A percentile compares a stretch with the other conserved stretches of the same genome.
Evolutionary conservation across 1,140 invertebrate genomes (phyloP).

Genomic region (Adelges cooleyi): DNA sequence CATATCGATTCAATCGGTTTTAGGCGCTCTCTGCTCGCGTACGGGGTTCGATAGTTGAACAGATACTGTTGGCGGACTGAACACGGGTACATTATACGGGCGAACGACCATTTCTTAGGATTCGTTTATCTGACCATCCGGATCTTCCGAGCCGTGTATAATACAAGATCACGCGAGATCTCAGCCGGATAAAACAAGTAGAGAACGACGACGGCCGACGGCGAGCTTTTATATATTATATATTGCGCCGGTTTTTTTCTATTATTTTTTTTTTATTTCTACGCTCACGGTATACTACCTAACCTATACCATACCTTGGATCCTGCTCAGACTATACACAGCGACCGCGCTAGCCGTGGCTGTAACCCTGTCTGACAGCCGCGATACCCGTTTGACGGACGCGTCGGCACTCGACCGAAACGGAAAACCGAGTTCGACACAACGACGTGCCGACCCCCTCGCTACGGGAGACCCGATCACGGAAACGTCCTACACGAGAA

Average conservation of each 20-base stretch:
- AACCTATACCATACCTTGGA: too few species aligned
- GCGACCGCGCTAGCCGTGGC: too few species aligned
- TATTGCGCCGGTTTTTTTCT: constrained; percentile 1
- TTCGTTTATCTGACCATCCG: background rate
- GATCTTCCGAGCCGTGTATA: constrained; percentile 8
- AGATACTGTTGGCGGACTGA: too few species aligned
- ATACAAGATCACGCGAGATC: constrained; percentile 23
- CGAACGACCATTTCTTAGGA: constrained; percentile 11
- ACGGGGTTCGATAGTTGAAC: too few species aligned
- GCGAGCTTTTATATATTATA: background rate
- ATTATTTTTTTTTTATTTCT: too few species aligned
- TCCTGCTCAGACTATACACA: too few species aligned
- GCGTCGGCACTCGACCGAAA: constrained; percentile 12
- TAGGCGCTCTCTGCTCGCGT: too few species aligned
- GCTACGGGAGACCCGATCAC: too few species aligned
- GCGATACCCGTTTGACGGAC: constrained; percentile 14
- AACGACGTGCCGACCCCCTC: too few species aligned
- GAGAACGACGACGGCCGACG: background rate
- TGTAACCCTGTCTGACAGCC: background rate
- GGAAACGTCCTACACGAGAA: background rate
- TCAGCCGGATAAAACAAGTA: background rate
- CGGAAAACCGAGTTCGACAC: too few species aligned
- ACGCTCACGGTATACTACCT: too few species aligned
- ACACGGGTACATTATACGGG: background rate
- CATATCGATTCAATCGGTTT: too few species aligned